A percentile compares a stretch with the other conserved stretches of the same genome.
Evolutionary conservation across 2,113 vertebrate species (phyloP).

Genomic region (Aspidoscelis tigris): DNA sequence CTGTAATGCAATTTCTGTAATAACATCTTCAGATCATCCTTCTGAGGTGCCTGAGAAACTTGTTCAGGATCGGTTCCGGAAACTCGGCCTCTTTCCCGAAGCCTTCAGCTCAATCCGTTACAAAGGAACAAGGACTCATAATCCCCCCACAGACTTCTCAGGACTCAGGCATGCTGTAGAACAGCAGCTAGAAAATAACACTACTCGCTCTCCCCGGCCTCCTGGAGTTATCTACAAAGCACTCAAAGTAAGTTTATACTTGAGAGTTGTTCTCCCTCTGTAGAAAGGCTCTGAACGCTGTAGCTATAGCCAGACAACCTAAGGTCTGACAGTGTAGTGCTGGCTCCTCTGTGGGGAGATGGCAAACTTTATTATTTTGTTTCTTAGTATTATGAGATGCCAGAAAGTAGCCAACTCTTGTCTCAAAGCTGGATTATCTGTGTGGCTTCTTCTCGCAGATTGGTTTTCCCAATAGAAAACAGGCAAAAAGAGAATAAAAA

Average conservation of each 20-base stretch:
- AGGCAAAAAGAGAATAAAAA: not conserved
- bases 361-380: not conserved
- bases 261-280: not conserved
- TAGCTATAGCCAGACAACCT: not conserved
- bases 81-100: conserved; percentile 92
- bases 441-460: not conserved
- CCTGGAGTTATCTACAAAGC: conserved; percentile 95
- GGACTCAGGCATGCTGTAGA: conserved; percentile 90
- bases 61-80: conserved; percentile 96
- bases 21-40: conserved; percentile 79
- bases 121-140: conserved; percentile 95
- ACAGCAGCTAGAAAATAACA: conserved; percentile 95
- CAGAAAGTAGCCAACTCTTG: not conserved
- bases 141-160: conserved; percentile 96
- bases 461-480: not conserved
- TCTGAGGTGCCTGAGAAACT: conserved; percentile 92
- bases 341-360: not conserved
- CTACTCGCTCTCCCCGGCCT: conserved; percentile 92
- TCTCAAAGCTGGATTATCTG: not conserved
- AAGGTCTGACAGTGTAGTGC: not conserved
- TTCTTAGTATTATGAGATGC: not conserved
- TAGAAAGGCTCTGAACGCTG: not conserved
- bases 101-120: conserved; percentile 99
- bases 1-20: not conserved
- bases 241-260: conserved; percentile 82